Percentiles rank a stretch among this genome's conserved stretches.
phyloP scores from a whole-genome alignment of 2,888 invertebrate genomes.

The Xestia ashworthii region DNA sequence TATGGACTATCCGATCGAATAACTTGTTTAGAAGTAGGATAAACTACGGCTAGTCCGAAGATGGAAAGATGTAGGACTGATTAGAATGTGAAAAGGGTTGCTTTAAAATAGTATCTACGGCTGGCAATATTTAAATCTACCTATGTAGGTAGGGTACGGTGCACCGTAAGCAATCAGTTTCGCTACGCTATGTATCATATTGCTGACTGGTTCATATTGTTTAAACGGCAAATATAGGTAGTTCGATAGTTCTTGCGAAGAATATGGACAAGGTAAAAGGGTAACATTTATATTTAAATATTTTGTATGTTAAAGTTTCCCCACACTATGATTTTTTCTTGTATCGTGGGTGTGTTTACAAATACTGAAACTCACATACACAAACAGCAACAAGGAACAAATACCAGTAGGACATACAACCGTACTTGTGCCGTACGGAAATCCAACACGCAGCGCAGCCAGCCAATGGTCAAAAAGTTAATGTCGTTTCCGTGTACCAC shows the following conservation, averaged over 20 bases:
- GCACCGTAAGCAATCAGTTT: neutral
- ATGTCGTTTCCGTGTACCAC: neutral
- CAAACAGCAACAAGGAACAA: neutral
- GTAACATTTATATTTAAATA: too few relatives aligned
- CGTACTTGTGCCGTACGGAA: too few relatives aligned
- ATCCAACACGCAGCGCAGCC: neutral
- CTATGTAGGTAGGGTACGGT: neutral
- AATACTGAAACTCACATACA: neutral
- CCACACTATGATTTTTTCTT: neutral
- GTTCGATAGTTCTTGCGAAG: neutral
- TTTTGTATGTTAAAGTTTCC: too few relatives aligned
- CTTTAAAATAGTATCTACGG: neutral
- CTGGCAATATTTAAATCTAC: slow-evolving; percentile 7
- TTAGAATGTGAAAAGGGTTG: slow-evolving; percentile 9
- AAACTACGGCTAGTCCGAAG: neutral
- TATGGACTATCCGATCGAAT: slow-evolving; percentile 19
- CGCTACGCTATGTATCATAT: neutral
- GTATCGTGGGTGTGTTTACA: neutral
- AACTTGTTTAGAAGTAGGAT: slow-evolving; percentile 28
- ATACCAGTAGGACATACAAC: too few relatives aligned
- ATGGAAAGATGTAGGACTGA: slow-evolving; percentile 2
- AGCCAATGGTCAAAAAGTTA: neutral
- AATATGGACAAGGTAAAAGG: neutral
- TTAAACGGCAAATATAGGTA: neutral
- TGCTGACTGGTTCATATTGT: neutral